A percentile compares a stretch with the other conserved stretches of the same genome.
These are phyloP conservation scores for Enhydra lutris DNA, from an alignment of 2,113 vertebrate genomes.

Conservation along the genomic window DNA sequence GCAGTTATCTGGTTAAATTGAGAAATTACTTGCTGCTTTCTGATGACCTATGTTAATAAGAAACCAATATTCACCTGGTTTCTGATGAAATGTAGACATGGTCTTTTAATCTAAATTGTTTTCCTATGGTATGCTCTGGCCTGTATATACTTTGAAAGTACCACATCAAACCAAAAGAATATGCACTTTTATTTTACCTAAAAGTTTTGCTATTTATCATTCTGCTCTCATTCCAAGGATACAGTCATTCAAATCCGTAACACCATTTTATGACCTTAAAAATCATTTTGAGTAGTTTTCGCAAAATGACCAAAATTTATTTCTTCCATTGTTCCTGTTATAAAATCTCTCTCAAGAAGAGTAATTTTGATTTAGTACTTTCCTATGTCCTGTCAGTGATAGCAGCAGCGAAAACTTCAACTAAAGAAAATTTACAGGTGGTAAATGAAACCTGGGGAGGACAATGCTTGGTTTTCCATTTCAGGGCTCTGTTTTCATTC, in stretches of 20 bases:
- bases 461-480: neutral
- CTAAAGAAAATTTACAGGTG: constrained; percentile 39
- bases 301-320: constrained; percentile 41
- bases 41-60: neutral
- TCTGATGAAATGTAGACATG: neutral
- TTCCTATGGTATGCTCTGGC: neutral
- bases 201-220: neutral
- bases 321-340: constrained; percentile 36
- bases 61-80: neutral
- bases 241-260: neutral
- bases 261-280: neutral
- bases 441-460: neutral
- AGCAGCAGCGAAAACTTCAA: constrained; percentile 28
- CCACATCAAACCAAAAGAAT: neutral
- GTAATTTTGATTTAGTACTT: neutral
- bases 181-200: neutral
- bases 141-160: neutral
- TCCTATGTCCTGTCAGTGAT: neutral
- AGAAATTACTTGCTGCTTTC: neutral
- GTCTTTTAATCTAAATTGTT: neutral
- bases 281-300: constrained; percentile 16
- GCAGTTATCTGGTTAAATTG: neutral
- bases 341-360: constrained; percentile 42
- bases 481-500: neutral
- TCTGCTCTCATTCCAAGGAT: neutral